Evolutionary conservation across 2,797 vertebrate genomes (phyloP).

Genomic region (Bovichtus diacanthus): DNA sequence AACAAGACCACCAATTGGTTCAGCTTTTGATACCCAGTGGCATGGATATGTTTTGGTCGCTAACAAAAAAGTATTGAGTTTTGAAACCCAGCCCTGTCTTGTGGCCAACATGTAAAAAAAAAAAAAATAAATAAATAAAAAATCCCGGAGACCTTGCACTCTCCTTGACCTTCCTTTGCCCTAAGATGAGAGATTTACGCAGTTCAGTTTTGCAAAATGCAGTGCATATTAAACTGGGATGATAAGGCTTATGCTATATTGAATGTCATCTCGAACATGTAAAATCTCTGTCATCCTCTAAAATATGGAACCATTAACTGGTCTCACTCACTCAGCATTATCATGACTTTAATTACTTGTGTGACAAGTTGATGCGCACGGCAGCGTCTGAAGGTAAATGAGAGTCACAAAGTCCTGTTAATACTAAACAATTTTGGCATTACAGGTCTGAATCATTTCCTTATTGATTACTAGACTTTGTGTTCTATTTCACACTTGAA

Average conservation of each 20-base stretch:
- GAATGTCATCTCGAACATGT: conserved; percentile 76
- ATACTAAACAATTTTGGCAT: conserved; percentile 72
- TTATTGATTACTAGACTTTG: conserved; percentile 84
- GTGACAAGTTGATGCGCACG: conserved; percentile 76
- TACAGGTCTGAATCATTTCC: conserved; percentile 76
- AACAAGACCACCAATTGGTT: rapidly evolving
- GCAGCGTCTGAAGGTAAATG: conserved; percentile 77
- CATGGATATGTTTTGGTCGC: neutral
- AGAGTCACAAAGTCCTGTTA: conserved; percentile 68
- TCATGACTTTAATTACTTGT: conserved; percentile 79
- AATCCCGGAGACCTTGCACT: conserved; percentile 57
- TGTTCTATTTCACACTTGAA: conserved; percentile 85
- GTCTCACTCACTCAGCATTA: conserved; percentile 82
- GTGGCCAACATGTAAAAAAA: neutral
- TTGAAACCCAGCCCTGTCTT: neutral
- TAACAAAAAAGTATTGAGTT: neutral
- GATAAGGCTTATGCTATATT: conserved; percentile 77
- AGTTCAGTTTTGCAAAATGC: conserved; percentile 57
- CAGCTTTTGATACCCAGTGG: neutral
- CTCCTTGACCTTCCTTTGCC: conserved; percentile 69
- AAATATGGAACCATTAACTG: conserved; percentile 77
- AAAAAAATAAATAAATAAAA: too few relatives aligned
- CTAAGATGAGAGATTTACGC: conserved; percentile 51
- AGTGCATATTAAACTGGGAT: conserved; percentile 63
- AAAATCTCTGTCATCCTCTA: conserved; percentile 75